Conservation (phyloP, 2,797 vertebrate species). For the Acrocephalus scirpaceus region DNA sequence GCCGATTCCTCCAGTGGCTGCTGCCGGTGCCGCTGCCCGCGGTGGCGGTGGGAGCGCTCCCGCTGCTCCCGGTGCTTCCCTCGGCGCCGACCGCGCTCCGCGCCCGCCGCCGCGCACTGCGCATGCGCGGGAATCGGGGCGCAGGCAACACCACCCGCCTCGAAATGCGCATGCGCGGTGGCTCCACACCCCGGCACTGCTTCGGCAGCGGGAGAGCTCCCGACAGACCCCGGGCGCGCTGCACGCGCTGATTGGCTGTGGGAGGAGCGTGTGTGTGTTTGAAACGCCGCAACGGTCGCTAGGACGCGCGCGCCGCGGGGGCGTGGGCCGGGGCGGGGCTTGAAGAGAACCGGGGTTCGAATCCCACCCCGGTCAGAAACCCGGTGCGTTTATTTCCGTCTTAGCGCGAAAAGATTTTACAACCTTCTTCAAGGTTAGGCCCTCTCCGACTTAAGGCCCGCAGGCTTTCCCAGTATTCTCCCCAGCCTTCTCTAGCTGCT, state of each 20-base stretch:
- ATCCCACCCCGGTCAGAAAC: not conserved
- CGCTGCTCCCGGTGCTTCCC: not conserved
- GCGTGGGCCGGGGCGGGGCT: not conserved
- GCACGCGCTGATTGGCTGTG: not conserved
- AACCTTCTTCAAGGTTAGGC: fast-evolving
- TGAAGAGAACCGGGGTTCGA: fast-evolving
- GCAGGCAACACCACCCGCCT: not conserved
- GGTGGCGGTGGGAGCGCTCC: not conserved
- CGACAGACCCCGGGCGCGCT: not conserved
- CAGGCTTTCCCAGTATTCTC: too few relatives aligned
- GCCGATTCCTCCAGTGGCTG: not conserved
- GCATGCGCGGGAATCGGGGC: not conserved
- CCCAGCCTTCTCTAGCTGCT: not conserved
- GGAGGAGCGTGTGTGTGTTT: not conserved
- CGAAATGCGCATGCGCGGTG: fast-evolving
- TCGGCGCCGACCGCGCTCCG: not conserved
- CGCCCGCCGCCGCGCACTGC: not conserved
- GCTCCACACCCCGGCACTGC: not conserved
- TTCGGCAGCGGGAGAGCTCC: not conserved
- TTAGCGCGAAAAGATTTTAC: too few relatives aligned
- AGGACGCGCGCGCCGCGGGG: not conserved
- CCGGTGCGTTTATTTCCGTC: fast-evolving
- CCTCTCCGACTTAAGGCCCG: fast-evolving
- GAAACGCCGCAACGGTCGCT: not conserved
- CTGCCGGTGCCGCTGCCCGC: not conserved